Evolutionary conservation across 1,140 invertebrate genomes (phyloP).

Genomic region (Neodiprion lecontei): DNA sequence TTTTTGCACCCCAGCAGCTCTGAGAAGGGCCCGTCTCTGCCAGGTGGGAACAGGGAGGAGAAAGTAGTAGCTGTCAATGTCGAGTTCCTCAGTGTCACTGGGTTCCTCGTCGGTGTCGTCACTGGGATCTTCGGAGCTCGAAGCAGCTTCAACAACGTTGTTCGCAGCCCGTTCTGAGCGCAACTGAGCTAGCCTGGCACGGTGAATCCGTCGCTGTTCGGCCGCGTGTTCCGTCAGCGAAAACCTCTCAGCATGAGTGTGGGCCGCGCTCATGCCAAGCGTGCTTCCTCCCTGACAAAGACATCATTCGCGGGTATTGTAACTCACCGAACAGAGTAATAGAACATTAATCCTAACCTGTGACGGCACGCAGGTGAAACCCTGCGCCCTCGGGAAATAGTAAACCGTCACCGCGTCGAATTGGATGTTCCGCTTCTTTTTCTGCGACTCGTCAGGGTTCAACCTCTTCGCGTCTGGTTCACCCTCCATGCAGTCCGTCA

Average conservation of each 20-base stretch:
- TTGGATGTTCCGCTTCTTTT: conserved; percentile 79
- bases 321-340: not conserved
- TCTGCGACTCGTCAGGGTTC: conserved; percentile 56
- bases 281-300: conserved; percentile 84
- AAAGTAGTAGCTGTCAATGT: conserved; percentile 93
- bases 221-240: conserved; percentile 83
- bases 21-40: conserved; percentile 84
- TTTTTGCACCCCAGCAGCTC: conserved; percentile 89
- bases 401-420: conserved; percentile 94
- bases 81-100: conserved; percentile 84
- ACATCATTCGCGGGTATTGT: not conserved
- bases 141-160: conserved; percentile 52
- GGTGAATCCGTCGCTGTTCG: conserved; percentile 85
- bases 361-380: conserved; percentile 97
- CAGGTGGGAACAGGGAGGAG: conserved; percentile 91
- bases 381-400: conserved; percentile 94
- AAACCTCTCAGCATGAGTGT: conserved; percentile 79
- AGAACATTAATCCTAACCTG: conserved; percentile 62
- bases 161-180: conserved; percentile 68
- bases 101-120: conserved; percentile 84
- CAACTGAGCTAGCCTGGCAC: conserved; percentile 80
- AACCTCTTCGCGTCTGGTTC: conserved; percentile 55
- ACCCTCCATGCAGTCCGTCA: conserved; percentile 52
- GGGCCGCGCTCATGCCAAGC: conserved; percentile 91
- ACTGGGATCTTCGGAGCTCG: conserved; percentile 66